Evolutionary conservation across 2,797 vertebrate genomes (phyloP), one percentile per base, ranked within the genome.

Genomic region (Garrulus glandarius): DNA sequence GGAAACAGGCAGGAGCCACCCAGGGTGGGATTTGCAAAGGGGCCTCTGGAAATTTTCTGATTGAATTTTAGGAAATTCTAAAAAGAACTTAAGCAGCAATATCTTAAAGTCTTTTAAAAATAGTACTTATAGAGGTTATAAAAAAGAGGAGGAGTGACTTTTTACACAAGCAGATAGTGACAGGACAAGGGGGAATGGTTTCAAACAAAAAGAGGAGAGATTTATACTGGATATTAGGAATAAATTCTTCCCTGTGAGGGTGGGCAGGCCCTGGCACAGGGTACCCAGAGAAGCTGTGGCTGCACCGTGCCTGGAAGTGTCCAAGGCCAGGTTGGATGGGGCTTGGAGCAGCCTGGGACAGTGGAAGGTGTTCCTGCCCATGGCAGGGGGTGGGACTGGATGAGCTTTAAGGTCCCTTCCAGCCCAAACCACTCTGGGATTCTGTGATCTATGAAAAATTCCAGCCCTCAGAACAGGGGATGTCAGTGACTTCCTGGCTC

Each of bases 281-380:
- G 0, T 78, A 9, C 2, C 7, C 34, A 47, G 80, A 11, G 26
- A 2, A 36, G 39, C 13, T 78, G 21, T 41, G 52, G 30, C 59
- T 78, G 50, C 26, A 6, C 18, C 21, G 30, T 32, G 11, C 19
- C 72, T 71, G 34, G 26, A 5, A 77, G 46, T 53, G 30, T 11
- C 26, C 52, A 36, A 41, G 22, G 34, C 13, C 44, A 18, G 30
- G 26, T 1, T 71, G 30, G n/a, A 46, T 0, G 0, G 6, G 44
- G 17, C n/a, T 46, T 77, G 22, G 30, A 72, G 46, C 39, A 36
- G 0, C 52, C 30, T 71, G 59, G 18, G 22, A 0, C 3, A 2
- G 39, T 65, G 30, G 39, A 32, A 71, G 26, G 30, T 64, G 29
- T 71, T 15, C 39, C 50, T 84, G 44, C 30, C 12, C 18, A 6